Conservation (phyloP, 2,113 vertebrate species). For the Sorex araneus region DNA sequence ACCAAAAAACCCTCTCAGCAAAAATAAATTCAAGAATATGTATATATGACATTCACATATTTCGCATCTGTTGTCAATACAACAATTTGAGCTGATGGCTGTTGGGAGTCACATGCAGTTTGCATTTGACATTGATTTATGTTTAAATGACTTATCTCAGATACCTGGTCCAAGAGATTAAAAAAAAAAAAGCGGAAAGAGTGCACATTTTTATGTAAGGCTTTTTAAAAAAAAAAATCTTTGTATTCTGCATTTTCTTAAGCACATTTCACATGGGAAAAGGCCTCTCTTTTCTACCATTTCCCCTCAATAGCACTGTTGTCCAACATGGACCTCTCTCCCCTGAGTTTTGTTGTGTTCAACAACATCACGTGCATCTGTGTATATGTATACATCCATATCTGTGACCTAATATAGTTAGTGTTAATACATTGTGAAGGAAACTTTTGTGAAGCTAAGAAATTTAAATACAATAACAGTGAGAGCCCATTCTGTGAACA, state of each 20-base stretch:
- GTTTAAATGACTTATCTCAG: constrained; percentile 60
- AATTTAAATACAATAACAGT: background rate
- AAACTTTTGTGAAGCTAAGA: background rate
- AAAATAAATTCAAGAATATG: constrained; percentile 64
- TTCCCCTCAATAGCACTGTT: background rate
- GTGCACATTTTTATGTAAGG: background rate
- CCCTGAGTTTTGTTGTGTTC: background rate
- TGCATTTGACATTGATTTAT: constrained; percentile 70
- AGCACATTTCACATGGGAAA: background rate
- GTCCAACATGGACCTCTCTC: background rate
- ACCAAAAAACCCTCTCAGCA: constrained; percentile 53
- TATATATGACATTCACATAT: constrained; percentile 16
- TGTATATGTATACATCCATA: too few relatives aligned
- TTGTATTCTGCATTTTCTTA: background rate
- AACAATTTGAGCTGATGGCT: background rate
- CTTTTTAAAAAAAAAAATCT: background rate
- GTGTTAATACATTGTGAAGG: constrained; percentile 10
- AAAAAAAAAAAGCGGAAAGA: background rate
- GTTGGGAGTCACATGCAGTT: constrained; percentile 43
- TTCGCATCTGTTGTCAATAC: constrained; percentile 61
- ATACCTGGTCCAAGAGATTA: constrained; percentile 50
- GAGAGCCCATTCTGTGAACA: background rate
- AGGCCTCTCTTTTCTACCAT: background rate
- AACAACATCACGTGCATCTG: too few relatives aligned
- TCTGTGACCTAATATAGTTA: background rate